Conservation (phyloP, 2,797 vertebrate genomes). For the Lagodon rhomboides region DNA sequence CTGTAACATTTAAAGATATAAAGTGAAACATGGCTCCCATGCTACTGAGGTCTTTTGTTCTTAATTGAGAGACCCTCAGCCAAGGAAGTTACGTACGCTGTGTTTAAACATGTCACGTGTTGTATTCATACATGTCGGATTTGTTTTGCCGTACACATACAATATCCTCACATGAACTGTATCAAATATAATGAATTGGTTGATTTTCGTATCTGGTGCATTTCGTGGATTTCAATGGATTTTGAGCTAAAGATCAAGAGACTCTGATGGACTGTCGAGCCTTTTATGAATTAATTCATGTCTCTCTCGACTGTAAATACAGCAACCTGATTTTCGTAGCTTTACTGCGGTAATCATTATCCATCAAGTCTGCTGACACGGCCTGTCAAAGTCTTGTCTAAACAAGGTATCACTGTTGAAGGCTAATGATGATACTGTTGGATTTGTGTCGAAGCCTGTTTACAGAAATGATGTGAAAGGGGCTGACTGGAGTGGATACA, state of each 20-base stretch:
- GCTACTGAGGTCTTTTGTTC: too few species aligned
- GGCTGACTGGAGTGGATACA: slow-evolving; percentile 22
- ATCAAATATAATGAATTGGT: not conserved
- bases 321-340: slow-evolving; percentile 12
- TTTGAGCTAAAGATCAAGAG: slow-evolving; percentile 22
- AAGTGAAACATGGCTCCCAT: too few species aligned
- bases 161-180: not conserved
- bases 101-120: not conserved
- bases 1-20: too few species aligned
- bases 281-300: not conserved
- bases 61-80: too few species aligned
- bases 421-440: slow-evolving; percentile 67
- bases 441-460: slow-evolving; percentile 71
- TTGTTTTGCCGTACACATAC: not conserved
- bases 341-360: slow-evolving; percentile 50
- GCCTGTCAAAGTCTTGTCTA: slow-evolving; percentile 59
- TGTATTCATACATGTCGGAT: not conserved
- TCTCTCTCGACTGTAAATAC: slow-evolving; percentile 14
- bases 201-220: slow-evolving; percentile 9
- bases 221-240: slow-evolving; percentile 6
- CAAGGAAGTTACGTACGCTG: too few species aligned
- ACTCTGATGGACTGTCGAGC: slow-evolving; percentile 2
- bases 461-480: slow-evolving; percentile 32
- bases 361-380: slow-evolving; percentile 44
- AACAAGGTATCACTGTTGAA: slow-evolving; percentile 45